Base-by-base conservation (phyloP, 2,113 vertebrate genomes). In the Lipophrys pholis region DNA sequence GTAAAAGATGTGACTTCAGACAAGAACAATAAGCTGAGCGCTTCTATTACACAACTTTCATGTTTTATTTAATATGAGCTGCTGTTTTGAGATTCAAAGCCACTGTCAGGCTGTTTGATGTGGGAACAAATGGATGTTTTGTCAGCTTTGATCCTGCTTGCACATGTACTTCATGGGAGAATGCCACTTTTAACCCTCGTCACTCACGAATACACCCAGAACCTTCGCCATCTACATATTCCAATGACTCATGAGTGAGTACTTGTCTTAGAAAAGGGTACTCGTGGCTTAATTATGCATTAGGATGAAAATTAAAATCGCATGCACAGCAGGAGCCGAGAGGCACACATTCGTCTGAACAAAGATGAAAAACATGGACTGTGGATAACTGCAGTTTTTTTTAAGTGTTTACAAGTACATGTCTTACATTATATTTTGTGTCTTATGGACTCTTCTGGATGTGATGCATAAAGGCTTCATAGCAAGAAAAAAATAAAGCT, bases 91-190 rank as follows among this genome's bases (percentile, higher is more conserved):
- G 50, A 69, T 65, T 70, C 57, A 67, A 68, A 84, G 38, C 38
- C 49, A 17, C 8, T 11, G 42, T 70, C 57, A 30, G 57, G 12
- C 8, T 59, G 62, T 85, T 83, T 81, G 71, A 86, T 81, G 71
- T 80, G 51, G 35, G 50, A 73, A 60, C 59, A 74, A 74, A 83
- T 52, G 10, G 52, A 56, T 74, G 60, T 42, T 79, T 30, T 71
- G 67, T 81, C 38, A 41, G 59, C 60, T 83, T 60, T 69, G 46
- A 81, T 77, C 53, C 38, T 46, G 62, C 74, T 59, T 58, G 61
- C 39, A 55, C 17, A 78, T 55, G 46, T 55, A 56, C 66, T 71
- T 56, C 35, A 69, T 64, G 41, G 63, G 45, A 73, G 69, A 62
- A 62, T 53, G 45, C 40, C 68, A 64, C 55, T 36, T 78, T 69